phyloP scores from a whole-genome alignment of 2,888 invertebrate genomes.

The Xanthorhoe spadicearia region DNA sequence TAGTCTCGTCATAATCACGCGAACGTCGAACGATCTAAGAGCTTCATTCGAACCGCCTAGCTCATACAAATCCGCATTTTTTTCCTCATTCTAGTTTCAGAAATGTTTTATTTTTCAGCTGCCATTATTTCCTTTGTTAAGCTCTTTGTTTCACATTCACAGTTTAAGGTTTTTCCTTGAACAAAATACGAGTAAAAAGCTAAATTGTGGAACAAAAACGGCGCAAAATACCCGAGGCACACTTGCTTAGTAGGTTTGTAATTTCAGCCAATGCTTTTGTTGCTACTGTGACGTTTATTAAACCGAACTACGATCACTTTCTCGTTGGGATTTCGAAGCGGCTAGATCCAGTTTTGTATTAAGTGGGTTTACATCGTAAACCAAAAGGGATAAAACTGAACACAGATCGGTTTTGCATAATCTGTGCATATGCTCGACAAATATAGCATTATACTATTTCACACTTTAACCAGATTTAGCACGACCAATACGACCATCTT shows the following conservation, averaged over 20 bases:
- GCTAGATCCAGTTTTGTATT: neutral
- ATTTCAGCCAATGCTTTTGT: slow-evolving; percentile 16
- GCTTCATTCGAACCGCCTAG: neutral
- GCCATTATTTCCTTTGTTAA: slow-evolving; percentile 16
- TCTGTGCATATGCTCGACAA: no score
- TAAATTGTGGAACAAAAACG: slow-evolving; percentile 6
- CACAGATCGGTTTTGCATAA: no score
- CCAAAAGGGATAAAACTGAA: neutral
- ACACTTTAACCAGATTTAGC: no score
- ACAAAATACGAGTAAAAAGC: slow-evolving; percentile 5
- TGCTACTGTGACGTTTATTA: slow-evolving; percentile 21
- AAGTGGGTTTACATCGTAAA: neutral
- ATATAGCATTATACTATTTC: no score
- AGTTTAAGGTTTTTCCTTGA: slow-evolving; percentile 6
- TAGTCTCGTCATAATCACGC: neutral
- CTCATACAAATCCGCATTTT: neutral
- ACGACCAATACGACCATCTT: no score
- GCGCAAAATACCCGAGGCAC: slow-evolving; percentile 4
- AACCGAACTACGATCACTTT: slow-evolving; percentile 10
- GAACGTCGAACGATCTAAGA: neutral
- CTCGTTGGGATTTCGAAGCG: neutral
- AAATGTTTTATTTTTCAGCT: neutral
- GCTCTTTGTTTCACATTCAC: slow-evolving; percentile 3
- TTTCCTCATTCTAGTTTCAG: neutral
- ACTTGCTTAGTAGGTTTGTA: slow-evolving; percentile 15